Percentiles rank a stretch among this genome's conserved stretches.
phyloP scores from a whole-genome alignment of 2,797 vertebrate species.

The Sebastes goodei region DNA sequence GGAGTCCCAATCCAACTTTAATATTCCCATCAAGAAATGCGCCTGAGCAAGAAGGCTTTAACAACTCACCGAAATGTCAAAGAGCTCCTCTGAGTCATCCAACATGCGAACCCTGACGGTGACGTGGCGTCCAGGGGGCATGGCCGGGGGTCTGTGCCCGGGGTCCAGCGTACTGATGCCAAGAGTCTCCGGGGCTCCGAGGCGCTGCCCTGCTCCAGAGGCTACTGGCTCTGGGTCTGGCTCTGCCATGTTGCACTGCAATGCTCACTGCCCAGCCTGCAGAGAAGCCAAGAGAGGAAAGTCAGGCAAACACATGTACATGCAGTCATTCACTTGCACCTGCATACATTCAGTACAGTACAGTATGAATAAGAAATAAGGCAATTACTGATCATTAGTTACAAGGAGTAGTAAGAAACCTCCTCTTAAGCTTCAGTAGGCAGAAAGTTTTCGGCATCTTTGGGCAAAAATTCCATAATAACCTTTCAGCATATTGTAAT shows the following conservation, averaged over 20 bases:
- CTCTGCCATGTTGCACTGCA: constrained; percentile 88
- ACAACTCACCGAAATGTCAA: constrained; percentile 93
- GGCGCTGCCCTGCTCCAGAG: constrained; percentile 88
- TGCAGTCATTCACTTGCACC: neutral
- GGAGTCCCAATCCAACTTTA: constrained; percentile 31
- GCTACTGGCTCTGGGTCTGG: constrained; percentile 89
- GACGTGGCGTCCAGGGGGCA: constrained; percentile 90
- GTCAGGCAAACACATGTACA: constrained; percentile 16
- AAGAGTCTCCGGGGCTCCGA: constrained; percentile 92
- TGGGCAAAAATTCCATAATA: too few relatives aligned
- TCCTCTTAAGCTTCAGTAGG: neutral
- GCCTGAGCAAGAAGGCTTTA: neutral
- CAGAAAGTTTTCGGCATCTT: too few relatives aligned
- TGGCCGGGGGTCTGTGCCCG: constrained; percentile 88
- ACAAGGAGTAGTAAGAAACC: neutral
- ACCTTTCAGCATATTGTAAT: too few relatives aligned
- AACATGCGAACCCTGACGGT: constrained; percentile 94
- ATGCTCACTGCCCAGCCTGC: constrained; percentile 60
- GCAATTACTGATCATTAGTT: neutral
- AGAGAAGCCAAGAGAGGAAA: constrained; percentile 3
- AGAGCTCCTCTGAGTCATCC: constrained; percentile 95
- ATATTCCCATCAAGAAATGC: constrained; percentile 7
- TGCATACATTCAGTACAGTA: neutral
- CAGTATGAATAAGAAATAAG: neutral
- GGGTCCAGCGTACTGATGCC: constrained; percentile 98